Evolutionary conservation across 53 echinoderm and acorn worm genomes (phyloP), one percentile per base, ranked within the genome.

Genomic region (Antedon mediterranea): DNA sequence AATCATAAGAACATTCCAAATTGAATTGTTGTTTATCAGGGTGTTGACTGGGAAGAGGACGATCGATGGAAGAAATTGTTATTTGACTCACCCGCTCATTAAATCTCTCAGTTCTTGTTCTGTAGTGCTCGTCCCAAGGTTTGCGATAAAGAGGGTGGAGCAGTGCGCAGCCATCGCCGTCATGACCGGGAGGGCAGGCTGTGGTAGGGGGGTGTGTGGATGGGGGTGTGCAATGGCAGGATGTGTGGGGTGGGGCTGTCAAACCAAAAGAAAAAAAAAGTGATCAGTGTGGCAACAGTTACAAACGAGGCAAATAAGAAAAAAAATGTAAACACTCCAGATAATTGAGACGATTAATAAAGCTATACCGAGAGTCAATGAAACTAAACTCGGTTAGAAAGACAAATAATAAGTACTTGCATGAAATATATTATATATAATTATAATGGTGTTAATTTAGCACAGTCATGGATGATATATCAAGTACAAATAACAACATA

Each of bases 171-270:
- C 93, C 80, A 92, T 89, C 42, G 98, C 92, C 32, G 90, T 93
- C 94, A 94, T 94, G 85, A 92, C 90, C 34, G 98, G 98, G 78
- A 93, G 88, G 80, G 98, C 82, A 72, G 84, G 92, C 82, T 98
- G 98, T 87, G 98, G 98, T 82, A 93, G 80, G 88, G 93, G 93
- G 73, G 98, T 87, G 92, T 98, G 97, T 84, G 88, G 98, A 92
- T 88, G 88, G 87, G 88, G 83, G 71, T 89, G 94, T 93, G 92
- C 92, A 82, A 98, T 88, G 80, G 98, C 89, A 83, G 93, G 93
- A 83, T 93, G 98, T 75, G 87, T 85, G 88, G 88, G 98, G 91
- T 91, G 91, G 83, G 92, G 98, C 98, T 98, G 98, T 89, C 85
- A 84, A 79, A 83, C 43, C 86, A 76, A 89, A 76, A 86, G 74